These are phyloP conservation scores for Elachura formosa DNA, from an alignment of 2,113 vertebrate species.

Conservation along the genomic window DNA sequence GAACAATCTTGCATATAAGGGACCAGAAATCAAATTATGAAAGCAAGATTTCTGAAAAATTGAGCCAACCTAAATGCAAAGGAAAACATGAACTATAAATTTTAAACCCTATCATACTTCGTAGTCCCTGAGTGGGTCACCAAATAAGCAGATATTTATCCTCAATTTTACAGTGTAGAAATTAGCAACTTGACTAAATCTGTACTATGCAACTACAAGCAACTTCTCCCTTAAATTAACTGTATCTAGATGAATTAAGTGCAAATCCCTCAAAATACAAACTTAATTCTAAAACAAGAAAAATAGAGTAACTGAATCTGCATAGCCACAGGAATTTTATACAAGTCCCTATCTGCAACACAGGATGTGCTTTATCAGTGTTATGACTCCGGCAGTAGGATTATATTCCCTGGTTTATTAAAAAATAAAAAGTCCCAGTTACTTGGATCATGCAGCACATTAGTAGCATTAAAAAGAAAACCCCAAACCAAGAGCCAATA, in stretches of 20 bases:
- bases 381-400: not conserved
- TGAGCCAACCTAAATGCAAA: not conserved
- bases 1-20: not conserved
- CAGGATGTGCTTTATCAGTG: not conserved
- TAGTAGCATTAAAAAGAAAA: not conserved
- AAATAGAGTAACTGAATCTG: not conserved
- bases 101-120: not conserved
- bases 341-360: not conserved
- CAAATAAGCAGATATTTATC: not conserved
- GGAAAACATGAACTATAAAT: not conserved
- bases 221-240: not conserved
- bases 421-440: not conserved
- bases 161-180: not conserved
- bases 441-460: not conserved
- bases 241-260: not conserved
- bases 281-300: not conserved
- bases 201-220: not conserved
- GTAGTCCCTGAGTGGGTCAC: not conserved
- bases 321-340: not conserved
- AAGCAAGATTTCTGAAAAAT: not conserved
- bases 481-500: rapidly evolving
- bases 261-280: not conserved
- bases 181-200: not conserved
- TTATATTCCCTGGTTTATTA: not conserved
- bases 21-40: not conserved